Evolutionary conservation across 2,797 vertebrate species (phyloP).

Genomic region (Microctenopoma steveboyesi): DNA sequence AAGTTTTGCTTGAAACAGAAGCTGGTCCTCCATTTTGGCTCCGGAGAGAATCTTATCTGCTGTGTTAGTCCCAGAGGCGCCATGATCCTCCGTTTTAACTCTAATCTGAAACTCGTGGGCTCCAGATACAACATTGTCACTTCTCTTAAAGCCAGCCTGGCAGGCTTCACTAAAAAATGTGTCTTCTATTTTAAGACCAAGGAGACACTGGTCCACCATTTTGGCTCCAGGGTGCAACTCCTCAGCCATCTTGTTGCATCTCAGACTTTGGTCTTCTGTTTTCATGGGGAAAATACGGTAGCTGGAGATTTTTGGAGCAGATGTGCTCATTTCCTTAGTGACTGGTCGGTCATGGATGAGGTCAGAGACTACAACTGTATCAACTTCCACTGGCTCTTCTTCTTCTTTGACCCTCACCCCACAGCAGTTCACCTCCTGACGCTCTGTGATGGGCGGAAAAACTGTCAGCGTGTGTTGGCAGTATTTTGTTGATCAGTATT

Average conservation of each 20-base stretch:
- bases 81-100: slow-evolving; percentile 41
- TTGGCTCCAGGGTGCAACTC: slow-evolving; percentile 46
- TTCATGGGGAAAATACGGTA: slow-evolving; percentile 48
- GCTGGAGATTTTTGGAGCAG: neutral
- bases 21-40: slow-evolving; percentile 28
- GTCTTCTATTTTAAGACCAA: slow-evolving; percentile 51
- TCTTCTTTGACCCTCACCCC: slow-evolving; percentile 73
- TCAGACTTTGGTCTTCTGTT: slow-evolving; percentile 37
- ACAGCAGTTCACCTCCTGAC: slow-evolving; percentile 60
- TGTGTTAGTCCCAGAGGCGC: slow-evolving; percentile 14
- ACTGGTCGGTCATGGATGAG: slow-evolving; percentile 29
- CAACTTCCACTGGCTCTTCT: slow-evolving; percentile 71
- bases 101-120: slow-evolving; percentile 36
- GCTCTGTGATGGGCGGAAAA: slow-evolving; percentile 64
- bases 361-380: slow-evolving; percentile 17
- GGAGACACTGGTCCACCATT: slow-evolving; percentile 41
- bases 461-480: too few relatives aligned
- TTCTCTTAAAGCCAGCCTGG: neutral
- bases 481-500: too few relatives aligned
- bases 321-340: slow-evolving; percentile 18
- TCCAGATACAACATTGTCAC: slow-evolving; percentile 1
- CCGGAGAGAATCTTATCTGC: slow-evolving; percentile 3
- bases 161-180: slow-evolving; percentile 16
- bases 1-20: slow-evolving; percentile 13
- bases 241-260: slow-evolving; percentile 2